Evolutionary conservation across 2,113 vertebrate species (phyloP).

Genomic region (Rhinopomastus cyanomelas): DNA sequence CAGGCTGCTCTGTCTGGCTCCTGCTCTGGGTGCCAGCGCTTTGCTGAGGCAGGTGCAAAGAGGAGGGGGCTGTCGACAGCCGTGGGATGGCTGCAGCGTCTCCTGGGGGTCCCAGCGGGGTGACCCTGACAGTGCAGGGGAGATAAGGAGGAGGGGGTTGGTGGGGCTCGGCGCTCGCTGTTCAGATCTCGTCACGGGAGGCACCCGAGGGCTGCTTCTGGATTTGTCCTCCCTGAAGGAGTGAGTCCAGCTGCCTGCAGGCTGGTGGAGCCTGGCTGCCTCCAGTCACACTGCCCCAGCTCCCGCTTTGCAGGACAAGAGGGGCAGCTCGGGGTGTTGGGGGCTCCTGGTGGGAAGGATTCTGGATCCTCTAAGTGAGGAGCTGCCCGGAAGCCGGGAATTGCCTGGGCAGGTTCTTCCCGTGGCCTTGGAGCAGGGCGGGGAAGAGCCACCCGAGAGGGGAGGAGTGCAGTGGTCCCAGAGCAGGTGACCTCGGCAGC

Average conservation of each 20-base stretch:
- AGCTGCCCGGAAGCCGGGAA: not conserved
- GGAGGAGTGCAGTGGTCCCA: no score
- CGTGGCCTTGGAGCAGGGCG: not conserved
- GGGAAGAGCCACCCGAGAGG: no score
- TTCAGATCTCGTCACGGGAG: not conserved
- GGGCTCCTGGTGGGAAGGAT: conserved; percentile 24
- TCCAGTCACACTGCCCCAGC: no score
- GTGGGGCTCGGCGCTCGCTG: not conserved
- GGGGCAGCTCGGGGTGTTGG: conserved; percentile 19
- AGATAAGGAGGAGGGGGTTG: not conserved
- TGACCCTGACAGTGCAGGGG: not conserved
- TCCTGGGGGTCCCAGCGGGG: not conserved
- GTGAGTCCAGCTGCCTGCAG: not conserved
- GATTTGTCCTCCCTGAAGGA: not conserved
- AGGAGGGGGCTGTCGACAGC: not conserved
- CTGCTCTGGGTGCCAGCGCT: not conserved
- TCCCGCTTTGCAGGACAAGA: no score
- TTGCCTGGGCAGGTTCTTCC: not conserved
- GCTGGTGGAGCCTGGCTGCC: not conserved
- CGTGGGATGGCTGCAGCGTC: not conserved
- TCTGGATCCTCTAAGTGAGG: conserved; percentile 24
- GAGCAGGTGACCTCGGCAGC: conserved; percentile 14
- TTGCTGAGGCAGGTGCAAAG: not conserved
- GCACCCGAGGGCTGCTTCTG: not conserved
- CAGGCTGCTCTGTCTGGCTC: not conserved